Evolutionary conservation across 1,140 invertebrate genomes (phyloP), one percentile per base, ranked within the genome.

Genomic region (Brachionus koreanus): DNA sequence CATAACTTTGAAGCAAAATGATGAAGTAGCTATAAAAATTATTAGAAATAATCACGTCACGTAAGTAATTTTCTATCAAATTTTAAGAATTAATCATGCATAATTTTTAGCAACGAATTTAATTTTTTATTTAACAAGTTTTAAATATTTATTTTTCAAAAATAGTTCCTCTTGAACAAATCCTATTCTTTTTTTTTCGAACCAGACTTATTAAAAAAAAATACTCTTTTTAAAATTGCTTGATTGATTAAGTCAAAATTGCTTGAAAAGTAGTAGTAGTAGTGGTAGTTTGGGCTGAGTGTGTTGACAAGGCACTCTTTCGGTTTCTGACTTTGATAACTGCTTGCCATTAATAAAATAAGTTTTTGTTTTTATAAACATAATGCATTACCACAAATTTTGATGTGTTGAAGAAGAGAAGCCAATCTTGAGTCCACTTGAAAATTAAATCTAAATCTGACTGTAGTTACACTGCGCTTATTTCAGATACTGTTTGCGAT

Each of bases 1-100:
- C 88, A 92, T 92, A 84, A 93, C 93, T 1, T 90, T 95, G 23
- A 39, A 37, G 23, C 93, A 92, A 13, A 93, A 92, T 87, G 91
- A 92, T 83, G 96, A 98, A 87, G 96, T 98, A 0, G 97, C 97
- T 74, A 95, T 99, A 13, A 99, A 99, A 90, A 99, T 99, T 84
- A 99, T 99, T 84, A 91, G 98, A 85, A 99, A 98, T 87, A 99
- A 99, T 90, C 97, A 99, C 90, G 93, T 99, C 84, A 99, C 99
- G 98, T 98, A 90, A 93, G 93, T 92, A 49, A 77, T 43, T 39
- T 72, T 57, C 43, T 49, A 76, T 9, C 16, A 37, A 33, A 6
- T 29, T 57, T 46, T 46, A 46, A 29, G 4, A 23, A 12, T 10
- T 16, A 74, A 23, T 72, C 3, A 10, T 19, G 1, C 29, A 2